Evolutionary conservation across 23 tunicate species (phyloP).

Genomic region (Clavelina lepadiformis): DNA sequence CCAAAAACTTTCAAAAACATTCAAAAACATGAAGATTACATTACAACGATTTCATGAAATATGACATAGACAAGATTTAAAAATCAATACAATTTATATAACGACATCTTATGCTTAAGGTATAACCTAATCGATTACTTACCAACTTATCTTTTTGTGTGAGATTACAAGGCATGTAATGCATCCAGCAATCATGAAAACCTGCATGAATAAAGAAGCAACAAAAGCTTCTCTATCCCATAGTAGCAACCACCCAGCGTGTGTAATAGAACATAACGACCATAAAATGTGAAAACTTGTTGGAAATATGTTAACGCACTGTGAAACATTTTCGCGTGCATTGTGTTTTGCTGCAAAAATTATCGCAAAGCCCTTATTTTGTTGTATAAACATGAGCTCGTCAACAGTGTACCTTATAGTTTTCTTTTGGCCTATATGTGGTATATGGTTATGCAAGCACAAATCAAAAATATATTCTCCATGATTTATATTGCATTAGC

Average conservation of each 20-base stretch:
- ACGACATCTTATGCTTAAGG: too few species aligned
- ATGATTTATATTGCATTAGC: too few species aligned
- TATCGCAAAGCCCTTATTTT: too few species aligned
- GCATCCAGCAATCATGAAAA: slow-evolving; percentile 39
- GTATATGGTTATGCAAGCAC: too few species aligned
- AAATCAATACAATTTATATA: too few species aligned
- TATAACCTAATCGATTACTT: slow-evolving; percentile 14
- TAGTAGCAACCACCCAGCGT: slow-evolving; percentile 47
- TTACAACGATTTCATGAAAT: too few species aligned
- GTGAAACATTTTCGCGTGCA: neutral
- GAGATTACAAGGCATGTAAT: slow-evolving; percentile 34
- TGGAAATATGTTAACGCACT: slow-evolving; percentile 39
- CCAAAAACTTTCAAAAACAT: too few species aligned
- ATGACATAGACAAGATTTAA: too few species aligned
- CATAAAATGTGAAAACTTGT: slow-evolving; percentile 38
- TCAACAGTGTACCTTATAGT: too few species aligned
- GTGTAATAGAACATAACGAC: slow-evolving; percentile 43
- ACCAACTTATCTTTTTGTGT: slow-evolving; percentile 40
- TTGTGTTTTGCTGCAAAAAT: neutral
- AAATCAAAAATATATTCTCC: too few species aligned
- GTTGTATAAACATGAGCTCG: too few species aligned
- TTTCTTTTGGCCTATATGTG: neutral
- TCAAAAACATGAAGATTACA: too few species aligned
- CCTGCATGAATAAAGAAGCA: slow-evolving; percentile 54
- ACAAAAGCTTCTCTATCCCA: slow-evolving; percentile 74